phyloP scores from a whole-genome alignment of 2,797 vertebrate genomes.

The Sciurus carolinensis region DNA sequence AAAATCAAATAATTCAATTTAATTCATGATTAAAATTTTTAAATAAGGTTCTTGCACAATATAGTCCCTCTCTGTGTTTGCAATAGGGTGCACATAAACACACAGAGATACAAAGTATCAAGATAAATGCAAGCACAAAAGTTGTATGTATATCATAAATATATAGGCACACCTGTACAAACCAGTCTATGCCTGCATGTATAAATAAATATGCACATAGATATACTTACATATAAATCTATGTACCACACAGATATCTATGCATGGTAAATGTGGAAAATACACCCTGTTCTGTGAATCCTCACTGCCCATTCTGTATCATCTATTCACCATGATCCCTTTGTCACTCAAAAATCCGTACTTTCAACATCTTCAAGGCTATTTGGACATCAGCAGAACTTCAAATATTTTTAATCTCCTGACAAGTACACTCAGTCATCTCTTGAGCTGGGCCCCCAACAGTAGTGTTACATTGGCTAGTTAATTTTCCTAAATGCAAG shows the following conservation, averaged over 20 bases:
- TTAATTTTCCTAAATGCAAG: not conserved
- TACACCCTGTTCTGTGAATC: not conserved
- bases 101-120: not conserved
- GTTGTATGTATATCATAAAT: not conserved
- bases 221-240: not conserved
- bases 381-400: not conserved
- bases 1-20: slow-evolving; percentile 13
- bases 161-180: not conserved
- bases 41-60: not conserved
- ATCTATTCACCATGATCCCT: not conserved
- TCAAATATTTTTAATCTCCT: not conserved
- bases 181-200: not conserved
- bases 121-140: not conserved
- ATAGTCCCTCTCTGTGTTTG: not conserved
- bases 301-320: not conserved
- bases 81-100: not conserved
- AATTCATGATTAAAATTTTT: slow-evolving; percentile 37
- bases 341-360: not conserved
- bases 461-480: not conserved
- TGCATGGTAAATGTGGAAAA: not conserved
- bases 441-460: not conserved
- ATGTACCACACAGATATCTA: not conserved
- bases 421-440: not conserved
- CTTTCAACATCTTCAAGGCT: not conserved
- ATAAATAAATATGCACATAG: not conserved